A percentile compares a stretch with the other conserved stretches of the same genome.
phyloP scores from a whole-genome alignment of 2,113 vertebrate genomes.

The Neotragus pygmaeus region DNA sequence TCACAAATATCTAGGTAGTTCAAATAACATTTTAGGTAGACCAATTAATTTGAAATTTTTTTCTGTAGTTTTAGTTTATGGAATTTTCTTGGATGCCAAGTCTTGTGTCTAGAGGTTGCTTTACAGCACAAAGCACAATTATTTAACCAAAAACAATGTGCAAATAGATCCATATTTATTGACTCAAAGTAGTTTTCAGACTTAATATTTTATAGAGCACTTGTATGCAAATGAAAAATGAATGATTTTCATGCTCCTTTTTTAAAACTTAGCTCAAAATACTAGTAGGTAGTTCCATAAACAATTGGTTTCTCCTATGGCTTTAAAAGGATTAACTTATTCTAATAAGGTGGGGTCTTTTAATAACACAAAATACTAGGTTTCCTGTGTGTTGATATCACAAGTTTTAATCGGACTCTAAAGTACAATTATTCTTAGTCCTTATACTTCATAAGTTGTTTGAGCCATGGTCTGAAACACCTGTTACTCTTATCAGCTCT shows the following conservation, averaged over 20 bases:
- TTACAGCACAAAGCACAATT: slow-evolving; percentile 81
- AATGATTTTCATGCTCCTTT: slow-evolving; percentile 64
- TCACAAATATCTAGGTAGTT: slow-evolving; percentile 33
- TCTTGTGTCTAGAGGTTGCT: slow-evolving; percentile 71
- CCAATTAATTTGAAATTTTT: slow-evolving; percentile 58
- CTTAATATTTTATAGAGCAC: slow-evolving; percentile 75
- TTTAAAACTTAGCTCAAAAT: slow-evolving; percentile 62
- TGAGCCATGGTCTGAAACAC: slow-evolving; percentile 46
- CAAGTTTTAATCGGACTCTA: slow-evolving; percentile 44
- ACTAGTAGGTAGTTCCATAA: slow-evolving; percentile 65
- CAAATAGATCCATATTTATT: slow-evolving; percentile 57
- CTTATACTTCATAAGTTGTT: background rate
- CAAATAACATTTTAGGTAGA: slow-evolving; percentile 64
- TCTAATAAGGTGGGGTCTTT: slow-evolving; percentile 47
- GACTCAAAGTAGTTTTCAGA: slow-evolving; percentile 74
- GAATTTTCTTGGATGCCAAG: slow-evolving; percentile 70
- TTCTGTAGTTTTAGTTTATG: slow-evolving; percentile 62
- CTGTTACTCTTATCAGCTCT: slow-evolving; percentile 31
- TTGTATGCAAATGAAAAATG: slow-evolving; percentile 61
- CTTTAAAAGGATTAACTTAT: slow-evolving; percentile 61
- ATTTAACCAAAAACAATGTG: slow-evolving; percentile 73
- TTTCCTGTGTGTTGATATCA: slow-evolving; percentile 51
- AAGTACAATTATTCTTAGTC: slow-evolving; percentile 4
- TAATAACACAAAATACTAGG: slow-evolving; percentile 55
- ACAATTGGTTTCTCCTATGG: slow-evolving; percentile 29